phyloP scores from a whole-genome alignment of 2,888 invertebrate species.

The Drosophila fulvimacula region DNA sequence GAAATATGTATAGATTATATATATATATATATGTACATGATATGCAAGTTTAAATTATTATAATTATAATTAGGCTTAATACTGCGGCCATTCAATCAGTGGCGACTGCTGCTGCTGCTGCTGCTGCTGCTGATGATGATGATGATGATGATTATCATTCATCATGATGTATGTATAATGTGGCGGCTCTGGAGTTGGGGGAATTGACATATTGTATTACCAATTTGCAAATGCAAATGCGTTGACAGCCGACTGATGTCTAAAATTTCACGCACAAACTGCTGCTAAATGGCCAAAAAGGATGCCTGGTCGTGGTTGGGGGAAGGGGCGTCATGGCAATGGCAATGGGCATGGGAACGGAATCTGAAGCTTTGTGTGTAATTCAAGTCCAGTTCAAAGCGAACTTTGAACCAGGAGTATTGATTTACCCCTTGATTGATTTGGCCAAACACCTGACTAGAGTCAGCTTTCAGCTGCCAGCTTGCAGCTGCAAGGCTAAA shows the following conservation, averaged over 20 bases:
- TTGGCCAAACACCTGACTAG: constrained; percentile 10
- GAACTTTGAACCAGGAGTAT: constrained; percentile 28
- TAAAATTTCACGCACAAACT: constrained; percentile 25
- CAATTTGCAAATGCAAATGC: constrained; percentile 71
- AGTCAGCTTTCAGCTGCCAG: neutral
- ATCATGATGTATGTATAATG: constrained; percentile 1
- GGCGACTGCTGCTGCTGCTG: constrained; percentile 10
- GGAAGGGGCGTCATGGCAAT: neutral
- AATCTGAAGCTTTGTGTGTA: constrained; percentile 14
- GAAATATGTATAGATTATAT: constrained; percentile 3
- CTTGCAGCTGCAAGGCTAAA: constrained; percentile 6
- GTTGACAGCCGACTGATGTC: constrained; percentile 25
- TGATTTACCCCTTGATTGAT: constrained; percentile 27
- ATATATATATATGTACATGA: neutral
- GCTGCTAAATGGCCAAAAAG: constrained; percentile 13
- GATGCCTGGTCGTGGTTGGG: neutral
- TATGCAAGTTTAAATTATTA: constrained; percentile 7
- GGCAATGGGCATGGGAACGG: no score
- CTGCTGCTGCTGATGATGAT: neutral
- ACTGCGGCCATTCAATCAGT: constrained; percentile 23
- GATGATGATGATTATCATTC: constrained; percentile 6
- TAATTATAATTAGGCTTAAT: constrained; percentile 34
- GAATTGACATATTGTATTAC: constrained; percentile 56
- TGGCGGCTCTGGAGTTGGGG: neutral
- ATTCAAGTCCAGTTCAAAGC: constrained; percentile 36